These are phyloP conservation scores for Orthosia cruda DNA, from an alignment of 2,888 invertebrate genomes.

Conservation along the genomic window DNA sequence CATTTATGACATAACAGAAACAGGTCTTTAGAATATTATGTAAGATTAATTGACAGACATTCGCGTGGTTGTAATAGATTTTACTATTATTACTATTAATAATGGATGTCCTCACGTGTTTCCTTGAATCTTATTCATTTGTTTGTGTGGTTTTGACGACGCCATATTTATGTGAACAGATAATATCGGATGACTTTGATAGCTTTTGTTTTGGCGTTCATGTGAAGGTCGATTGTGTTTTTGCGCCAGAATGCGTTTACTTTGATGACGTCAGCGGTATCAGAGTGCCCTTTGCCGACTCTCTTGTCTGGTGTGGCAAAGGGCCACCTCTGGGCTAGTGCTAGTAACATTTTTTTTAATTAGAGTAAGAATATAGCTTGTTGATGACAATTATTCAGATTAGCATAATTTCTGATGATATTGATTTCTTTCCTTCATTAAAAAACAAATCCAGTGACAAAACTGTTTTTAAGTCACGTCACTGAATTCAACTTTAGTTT, in stretches of 20 bases:
- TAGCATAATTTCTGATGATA: not conserved
- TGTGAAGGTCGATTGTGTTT: slow-evolving; percentile 48
- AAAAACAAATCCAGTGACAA: not conserved
- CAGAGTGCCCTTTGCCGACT: not conserved
- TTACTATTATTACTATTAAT: slow-evolving; percentile 28
- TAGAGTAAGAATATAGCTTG: too few relatives aligned
- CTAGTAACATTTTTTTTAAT: too few relatives aligned
- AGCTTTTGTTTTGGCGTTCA: slow-evolving; percentile 43
- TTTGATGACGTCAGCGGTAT: slow-evolving; percentile 22
- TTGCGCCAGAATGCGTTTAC: slow-evolving; percentile 1
- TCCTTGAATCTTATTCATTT: slow-evolving; percentile 27
- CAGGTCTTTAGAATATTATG: slow-evolving; percentile 53
- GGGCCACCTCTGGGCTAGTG: not conserved
- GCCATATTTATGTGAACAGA: slow-evolving; percentile 24
- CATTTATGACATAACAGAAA: slow-evolving; percentile 58
- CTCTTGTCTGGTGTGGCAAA: not conserved
- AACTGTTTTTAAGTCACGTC: not conserved
- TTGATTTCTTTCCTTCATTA: not conserved
- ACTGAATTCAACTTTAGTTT: not conserved
- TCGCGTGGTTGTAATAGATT: slow-evolving; percentile 54
- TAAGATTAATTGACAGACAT: slow-evolving; percentile 53
- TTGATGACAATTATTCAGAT: not conserved
- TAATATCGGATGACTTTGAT: slow-evolving; percentile 5
- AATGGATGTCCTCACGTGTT: slow-evolving; percentile 58
- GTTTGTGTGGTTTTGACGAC: slow-evolving; percentile 36